phyloP scores from a whole-genome alignment of 2,888 invertebrate species.

The Venusia cambrica region DNA sequence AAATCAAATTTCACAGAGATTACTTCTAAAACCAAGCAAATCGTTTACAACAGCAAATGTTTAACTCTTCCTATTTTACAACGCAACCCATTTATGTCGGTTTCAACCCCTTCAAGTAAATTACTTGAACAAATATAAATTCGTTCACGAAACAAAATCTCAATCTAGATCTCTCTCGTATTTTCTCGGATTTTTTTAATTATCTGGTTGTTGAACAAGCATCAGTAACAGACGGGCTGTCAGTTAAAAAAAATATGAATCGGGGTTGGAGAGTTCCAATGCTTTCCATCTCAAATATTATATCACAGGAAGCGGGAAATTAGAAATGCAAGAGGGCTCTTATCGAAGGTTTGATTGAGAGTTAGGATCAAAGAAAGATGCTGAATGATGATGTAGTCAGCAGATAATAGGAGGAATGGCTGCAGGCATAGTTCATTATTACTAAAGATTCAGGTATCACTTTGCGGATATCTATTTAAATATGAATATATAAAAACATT shows the following conservation, averaged over 20 bases:
- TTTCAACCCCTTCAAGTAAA: conserved; percentile 46
- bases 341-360: conserved; percentile 48
- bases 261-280: conserved; percentile 44
- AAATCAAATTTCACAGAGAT: conserved; percentile 5
- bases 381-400: conserved; percentile 43
- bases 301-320: conserved; percentile 23
- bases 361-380: conserved; percentile 44
- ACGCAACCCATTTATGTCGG: conserved; percentile 45
- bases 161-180: too few species aligned
- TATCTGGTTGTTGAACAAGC: conserved; percentile 64
- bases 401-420: conserved; percentile 46
- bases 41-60: conserved; percentile 22
- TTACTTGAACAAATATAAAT: conserved; percentile 47
- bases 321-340: conserved; percentile 15
- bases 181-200: conserved; percentile 62
- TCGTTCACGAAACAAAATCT: conserved; percentile 48
- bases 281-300: conserved; percentile 32
- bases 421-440: conserved; percentile 56
- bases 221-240: conserved; percentile 59
- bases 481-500: too few species aligned
- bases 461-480: too few species aligned
- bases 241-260: conserved; percentile 51
- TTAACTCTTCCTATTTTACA: conserved; percentile 36
- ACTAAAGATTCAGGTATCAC: too few species aligned
- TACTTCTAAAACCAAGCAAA: conserved; percentile 10